phyloP scores from a whole-genome alignment of 2,113 vertebrate species.

The Leiothrix lutea region DNA sequence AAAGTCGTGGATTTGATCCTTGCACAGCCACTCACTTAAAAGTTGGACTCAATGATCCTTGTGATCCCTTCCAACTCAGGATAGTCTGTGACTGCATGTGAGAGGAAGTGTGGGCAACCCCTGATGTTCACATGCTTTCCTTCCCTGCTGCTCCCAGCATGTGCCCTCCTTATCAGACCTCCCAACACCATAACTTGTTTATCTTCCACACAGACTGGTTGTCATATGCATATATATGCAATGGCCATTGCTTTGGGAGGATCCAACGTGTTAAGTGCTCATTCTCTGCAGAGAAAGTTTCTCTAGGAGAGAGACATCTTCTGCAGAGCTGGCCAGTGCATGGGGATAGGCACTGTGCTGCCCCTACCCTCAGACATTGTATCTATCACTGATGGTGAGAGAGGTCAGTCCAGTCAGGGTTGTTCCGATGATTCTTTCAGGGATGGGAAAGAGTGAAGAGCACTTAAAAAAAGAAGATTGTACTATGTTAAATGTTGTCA shows the following conservation, averaged over 20 bases:
- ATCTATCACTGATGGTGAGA: not conserved
- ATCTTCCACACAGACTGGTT: not conserved
- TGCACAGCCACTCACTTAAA: not conserved
- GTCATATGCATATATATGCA: no score
- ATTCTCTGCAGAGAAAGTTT: not conserved
- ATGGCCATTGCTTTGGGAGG: not conserved
- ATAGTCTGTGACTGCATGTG: not conserved
- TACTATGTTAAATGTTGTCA: not conserved
- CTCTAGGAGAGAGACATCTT: not conserved
- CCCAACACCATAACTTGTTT: fast-evolving
- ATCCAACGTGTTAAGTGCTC: not conserved
- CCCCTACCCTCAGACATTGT: not conserved
- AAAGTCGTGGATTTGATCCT: fast-evolving
- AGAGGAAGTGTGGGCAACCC: not conserved
- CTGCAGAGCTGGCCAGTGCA: not conserved
- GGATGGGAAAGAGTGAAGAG: not conserved
- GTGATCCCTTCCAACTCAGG: not conserved
- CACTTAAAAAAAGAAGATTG: not conserved
- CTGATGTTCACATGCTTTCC: not conserved
- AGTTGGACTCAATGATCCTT: fast-evolving
- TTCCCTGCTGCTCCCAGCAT: not conserved
- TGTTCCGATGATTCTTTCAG: fast-evolving
- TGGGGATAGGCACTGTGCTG: not conserved
- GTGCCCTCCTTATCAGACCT: not conserved
- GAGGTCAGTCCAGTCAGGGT: not conserved